phyloP scores from a whole-genome alignment of 2,888 invertebrate species.

The Azorinus chamasolen region DNA sequence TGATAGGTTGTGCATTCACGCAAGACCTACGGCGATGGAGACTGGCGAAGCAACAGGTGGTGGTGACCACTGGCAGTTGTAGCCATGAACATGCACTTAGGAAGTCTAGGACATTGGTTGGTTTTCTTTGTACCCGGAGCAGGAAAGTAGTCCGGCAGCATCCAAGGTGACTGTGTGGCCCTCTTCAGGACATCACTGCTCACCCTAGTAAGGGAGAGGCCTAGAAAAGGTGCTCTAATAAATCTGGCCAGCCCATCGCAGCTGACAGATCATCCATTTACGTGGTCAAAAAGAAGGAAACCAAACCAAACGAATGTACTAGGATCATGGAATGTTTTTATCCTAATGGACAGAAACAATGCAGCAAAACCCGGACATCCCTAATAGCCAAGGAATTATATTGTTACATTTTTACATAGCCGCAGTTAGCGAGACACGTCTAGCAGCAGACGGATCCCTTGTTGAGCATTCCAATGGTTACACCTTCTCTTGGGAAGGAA shows the following conservation, averaged over 20 bases:
- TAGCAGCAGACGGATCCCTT: slow-evolving; percentile 2
- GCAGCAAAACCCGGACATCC: neutral
- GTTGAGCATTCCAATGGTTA: neutral
- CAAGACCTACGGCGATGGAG: too few relatives aligned
- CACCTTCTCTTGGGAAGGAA: too few relatives aligned
- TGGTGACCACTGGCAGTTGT: too few relatives aligned
- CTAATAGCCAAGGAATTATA: too few relatives aligned
- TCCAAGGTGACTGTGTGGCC: slow-evolving; percentile 25
- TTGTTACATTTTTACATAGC: too few relatives aligned
- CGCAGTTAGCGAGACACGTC: neutral
- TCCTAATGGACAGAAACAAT: too few relatives aligned
- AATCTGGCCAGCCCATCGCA: slow-evolving; percentile 5
- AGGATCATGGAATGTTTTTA: slow-evolving; percentile 13
- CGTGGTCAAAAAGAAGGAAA: neutral
- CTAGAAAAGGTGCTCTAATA: slow-evolving; percentile 11
- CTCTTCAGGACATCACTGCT: slow-evolving; percentile 22
- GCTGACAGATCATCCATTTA: too few relatives aligned
- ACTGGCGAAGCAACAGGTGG: too few relatives aligned
- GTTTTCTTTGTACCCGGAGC: too few relatives aligned
- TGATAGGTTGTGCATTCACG: too few relatives aligned
- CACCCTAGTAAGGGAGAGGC: slow-evolving; percentile 18
- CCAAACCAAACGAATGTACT: neutral
- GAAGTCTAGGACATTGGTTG: too few relatives aligned
- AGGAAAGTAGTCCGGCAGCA: neutral
- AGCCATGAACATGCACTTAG: too few relatives aligned